Evolutionary conservation across 2,113 vertebrate species (phyloP).

Genomic region (Scolopax mira): DNA sequence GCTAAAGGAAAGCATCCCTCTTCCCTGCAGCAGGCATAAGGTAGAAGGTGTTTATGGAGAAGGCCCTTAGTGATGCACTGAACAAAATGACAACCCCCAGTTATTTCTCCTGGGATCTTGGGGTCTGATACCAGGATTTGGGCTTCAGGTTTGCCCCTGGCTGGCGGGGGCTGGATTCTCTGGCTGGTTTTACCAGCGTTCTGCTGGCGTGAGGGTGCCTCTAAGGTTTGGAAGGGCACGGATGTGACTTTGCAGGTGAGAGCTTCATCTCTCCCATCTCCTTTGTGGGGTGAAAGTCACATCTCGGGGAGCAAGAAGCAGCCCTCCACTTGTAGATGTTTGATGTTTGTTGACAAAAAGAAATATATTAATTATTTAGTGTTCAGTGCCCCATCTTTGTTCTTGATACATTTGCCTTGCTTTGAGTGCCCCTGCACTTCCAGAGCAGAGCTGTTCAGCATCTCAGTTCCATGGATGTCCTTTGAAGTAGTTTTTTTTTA

Average conservation of each 20-base stretch:
- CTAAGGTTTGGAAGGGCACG: fast-evolving
- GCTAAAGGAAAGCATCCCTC: not conserved
- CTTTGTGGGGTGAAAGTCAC: not conserved
- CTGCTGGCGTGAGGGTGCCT: not conserved
- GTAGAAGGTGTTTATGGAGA: not conserved
- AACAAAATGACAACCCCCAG: fast-evolving
- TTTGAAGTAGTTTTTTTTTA: not conserved
- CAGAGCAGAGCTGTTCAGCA: fast-evolving
- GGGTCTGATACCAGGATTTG: not conserved
- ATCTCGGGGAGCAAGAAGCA: not conserved
- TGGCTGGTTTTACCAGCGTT: too few relatives aligned
- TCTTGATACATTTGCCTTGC: not conserved
- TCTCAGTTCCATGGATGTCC: fast-evolving
- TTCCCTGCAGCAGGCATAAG: fast-evolving
- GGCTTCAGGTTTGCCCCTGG: not conserved
- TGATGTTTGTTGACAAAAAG: not conserved
- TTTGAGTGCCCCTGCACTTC: not conserved
- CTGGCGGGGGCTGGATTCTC: not conserved
- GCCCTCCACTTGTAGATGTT: not conserved
- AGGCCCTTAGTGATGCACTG: not conserved
- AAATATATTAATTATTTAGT: not conserved
- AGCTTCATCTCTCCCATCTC: not conserved
- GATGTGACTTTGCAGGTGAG: fast-evolving
- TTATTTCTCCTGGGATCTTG: not conserved
- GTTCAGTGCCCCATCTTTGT: not conserved